Base-by-base conservation (phyloP, 2,888 invertebrate species). In the Thecocarcelia acutangulata region DNA sequence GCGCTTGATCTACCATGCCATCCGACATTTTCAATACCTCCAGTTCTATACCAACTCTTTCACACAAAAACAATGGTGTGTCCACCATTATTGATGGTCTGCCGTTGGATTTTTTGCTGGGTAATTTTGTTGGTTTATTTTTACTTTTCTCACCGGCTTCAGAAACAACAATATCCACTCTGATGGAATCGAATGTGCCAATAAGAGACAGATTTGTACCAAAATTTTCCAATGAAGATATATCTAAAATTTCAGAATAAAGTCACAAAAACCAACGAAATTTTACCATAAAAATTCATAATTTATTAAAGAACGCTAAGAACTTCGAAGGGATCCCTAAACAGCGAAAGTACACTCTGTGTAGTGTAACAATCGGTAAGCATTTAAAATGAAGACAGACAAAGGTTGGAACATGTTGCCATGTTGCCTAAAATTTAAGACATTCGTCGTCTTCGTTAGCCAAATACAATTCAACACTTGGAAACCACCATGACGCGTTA, bases 161-260 rank as follows among this genome's bases (percentile, higher is more conserved):
- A 86, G 97, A 97, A 84, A 98, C 98, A 5, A 98, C 97, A 90
- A 98, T 98, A 90, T 98, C 97, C 78, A 98, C 96, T 84, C 96
- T 94, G 92, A 98, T 94, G 6, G 95, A 94, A 86, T 97, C 97
- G 91, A 98, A 94, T 87, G 95, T 94, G 6, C 96, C 96, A 83
- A 95, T 94, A 59, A 97, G 92, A 4, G 96, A 96, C 84, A 97
- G 92, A 91, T 96, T 96, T 33, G 96, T 97, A 50, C 96, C 98
- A 87, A 97, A 94, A 80, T 97, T 96, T 89, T 97, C 97, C 88
- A 97, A 92, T 0, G 95, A 94, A 2, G 95, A 94, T 15, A 94
- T 93, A 84, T 93, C 93, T 85, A 73, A 48, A 59, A 73, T 24
- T 52, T 13, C 13, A 33, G n/a, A 42, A 2, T 33, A 50, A 52